Percentiles rank a stretch among this genome's conserved stretches.
Evolutionary conservation across 2,888 invertebrate species (phyloP).

Genomic region (Kuschelorhynchus macadamiae): DNA sequence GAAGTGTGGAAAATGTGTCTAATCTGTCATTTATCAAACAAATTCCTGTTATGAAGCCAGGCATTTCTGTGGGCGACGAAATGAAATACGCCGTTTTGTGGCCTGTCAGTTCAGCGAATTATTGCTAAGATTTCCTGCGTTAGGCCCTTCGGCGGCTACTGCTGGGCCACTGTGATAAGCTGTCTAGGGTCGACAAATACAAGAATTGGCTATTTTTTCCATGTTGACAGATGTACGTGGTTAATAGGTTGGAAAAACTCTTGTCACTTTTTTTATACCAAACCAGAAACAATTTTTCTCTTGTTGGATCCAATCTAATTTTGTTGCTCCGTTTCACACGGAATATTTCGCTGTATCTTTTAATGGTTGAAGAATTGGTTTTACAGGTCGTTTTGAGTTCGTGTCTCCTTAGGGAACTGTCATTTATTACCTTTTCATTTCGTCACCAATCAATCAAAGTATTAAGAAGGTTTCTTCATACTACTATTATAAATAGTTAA

Average conservation of each 20-base stretch:
- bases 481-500: no score
- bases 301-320: conserved; percentile 60
- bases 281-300: conserved; percentile 57
- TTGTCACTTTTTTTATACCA: conserved; percentile 64
- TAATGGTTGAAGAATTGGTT: conserved; percentile 10
- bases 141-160: background rate
- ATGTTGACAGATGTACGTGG: conserved; percentile 68
- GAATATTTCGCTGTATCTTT: conserved; percentile 16
- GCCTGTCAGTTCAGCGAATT: conserved; percentile 53
- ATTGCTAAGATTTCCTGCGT: conserved; percentile 32
- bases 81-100: conserved; percentile 61
- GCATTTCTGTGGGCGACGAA: conserved; percentile 60
- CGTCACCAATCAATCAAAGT: no score
- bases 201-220: conserved; percentile 66
- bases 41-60: conserved; percentile 58
- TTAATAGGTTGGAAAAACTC: conserved; percentile 67
- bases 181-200: conserved; percentile 66
- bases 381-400: no score
- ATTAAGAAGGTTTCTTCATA: no score
- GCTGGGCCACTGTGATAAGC: conserved; percentile 51
- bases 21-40: conserved; percentile 59
- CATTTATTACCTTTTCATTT: no score
- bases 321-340: conserved; percentile 56
- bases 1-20: conserved; percentile 43
- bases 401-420: no score